phyloP scores from a whole-genome alignment of 2,888 invertebrate species.

The Neria commutata region DNA sequence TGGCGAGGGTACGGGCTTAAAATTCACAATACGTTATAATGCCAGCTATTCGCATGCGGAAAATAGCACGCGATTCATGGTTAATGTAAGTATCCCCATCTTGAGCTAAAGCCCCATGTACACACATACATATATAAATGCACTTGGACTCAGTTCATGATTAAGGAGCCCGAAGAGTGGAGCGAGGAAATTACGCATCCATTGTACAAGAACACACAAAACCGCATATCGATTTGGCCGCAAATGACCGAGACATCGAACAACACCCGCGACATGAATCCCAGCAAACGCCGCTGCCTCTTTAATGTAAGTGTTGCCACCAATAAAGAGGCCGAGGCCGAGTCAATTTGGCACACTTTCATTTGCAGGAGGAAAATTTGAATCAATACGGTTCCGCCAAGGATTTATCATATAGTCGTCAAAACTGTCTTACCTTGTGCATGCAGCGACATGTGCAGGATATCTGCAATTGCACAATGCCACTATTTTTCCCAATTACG shows the following conservation, averaged over 20 bases:
- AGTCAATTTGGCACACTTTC: neutral
- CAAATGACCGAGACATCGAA: conserved; percentile 36
- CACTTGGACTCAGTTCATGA: too few species aligned
- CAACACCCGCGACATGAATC: conserved; percentile 36
- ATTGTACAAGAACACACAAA: conserved; percentile 43
- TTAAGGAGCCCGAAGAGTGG: conserved; percentile 48
- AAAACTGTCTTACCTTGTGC: conserved; percentile 50
- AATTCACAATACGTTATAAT: conserved; percentile 39
- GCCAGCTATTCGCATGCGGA: conserved; percentile 28
- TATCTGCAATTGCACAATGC: conserved; percentile 51
- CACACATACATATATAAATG: too few species aligned
- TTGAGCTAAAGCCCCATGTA: too few species aligned
- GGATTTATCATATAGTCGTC: conserved; percentile 39
- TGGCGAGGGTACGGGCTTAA: conserved; percentile 54
- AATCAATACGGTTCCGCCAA: conserved; percentile 22
- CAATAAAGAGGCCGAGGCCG: too few species aligned
- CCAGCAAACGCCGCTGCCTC: conserved; percentile 42
- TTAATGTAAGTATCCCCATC: conserved; percentile 35
- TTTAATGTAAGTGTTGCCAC: conserved; percentile 46
- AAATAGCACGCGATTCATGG: conserved; percentile 27
- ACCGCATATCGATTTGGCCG: conserved; percentile 46
- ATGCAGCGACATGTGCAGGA: conserved; percentile 41
- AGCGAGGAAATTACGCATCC: conserved; percentile 33
- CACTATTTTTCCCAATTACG: conserved; percentile 40
- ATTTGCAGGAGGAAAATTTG: conserved; percentile 40